phyloP scores from a whole-genome alignment of 2,797 vertebrate species.

The Eremophila alpestris region DNA sequence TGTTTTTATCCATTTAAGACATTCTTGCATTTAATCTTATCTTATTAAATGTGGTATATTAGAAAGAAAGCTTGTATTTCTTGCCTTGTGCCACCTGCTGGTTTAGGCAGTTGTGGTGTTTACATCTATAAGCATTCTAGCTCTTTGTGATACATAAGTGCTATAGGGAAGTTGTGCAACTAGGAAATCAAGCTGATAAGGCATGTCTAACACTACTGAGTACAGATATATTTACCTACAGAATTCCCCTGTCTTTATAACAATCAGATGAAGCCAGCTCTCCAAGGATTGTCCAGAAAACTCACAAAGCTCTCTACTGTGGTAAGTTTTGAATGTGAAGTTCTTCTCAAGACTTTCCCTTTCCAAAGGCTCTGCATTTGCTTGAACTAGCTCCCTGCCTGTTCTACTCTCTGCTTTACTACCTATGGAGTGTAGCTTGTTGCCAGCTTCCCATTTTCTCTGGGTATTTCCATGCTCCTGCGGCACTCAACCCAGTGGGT shows the following conservation, averaged over 20 bases:
- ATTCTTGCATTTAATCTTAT: neutral
- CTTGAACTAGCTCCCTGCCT: neutral
- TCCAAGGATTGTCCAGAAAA: neutral
- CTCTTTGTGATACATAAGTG: neutral
- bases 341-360: neutral
- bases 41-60: neutral
- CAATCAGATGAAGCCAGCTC: neutral
- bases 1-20: neutral
- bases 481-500: neutral
- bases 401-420: neutral
- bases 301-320: neutral
- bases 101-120: neutral
- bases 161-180: neutral
- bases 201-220: neutral
- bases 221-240: neutral
- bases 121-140: neutral
- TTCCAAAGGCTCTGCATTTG: neutral
- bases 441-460: neutral
- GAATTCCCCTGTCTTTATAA: neutral
- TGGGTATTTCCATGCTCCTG: neutral
- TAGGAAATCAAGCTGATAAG: neutral
- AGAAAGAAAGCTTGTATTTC: neutral
- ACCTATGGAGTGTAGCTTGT: neutral
- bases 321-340: neutral
- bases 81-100: neutral